Evolutionary conservation across 2,797 vertebrate species (phyloP).

Genomic region (Vireo griseus): DNA sequence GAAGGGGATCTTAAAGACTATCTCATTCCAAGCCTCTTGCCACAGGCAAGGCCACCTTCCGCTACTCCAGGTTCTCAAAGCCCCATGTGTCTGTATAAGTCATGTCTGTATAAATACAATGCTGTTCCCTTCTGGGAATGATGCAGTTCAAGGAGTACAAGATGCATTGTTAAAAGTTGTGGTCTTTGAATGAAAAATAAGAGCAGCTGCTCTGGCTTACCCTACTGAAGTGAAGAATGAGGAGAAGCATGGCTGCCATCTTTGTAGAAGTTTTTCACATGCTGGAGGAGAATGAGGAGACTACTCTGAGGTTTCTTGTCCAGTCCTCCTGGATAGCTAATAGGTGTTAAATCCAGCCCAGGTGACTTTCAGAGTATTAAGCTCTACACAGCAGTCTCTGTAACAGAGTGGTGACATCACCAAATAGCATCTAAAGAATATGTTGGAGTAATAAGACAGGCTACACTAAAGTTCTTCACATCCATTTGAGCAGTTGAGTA

Average conservation of each 20-base stretch:
- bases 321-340: neutral
- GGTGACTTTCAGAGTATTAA: neutral
- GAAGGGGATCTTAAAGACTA: neutral
- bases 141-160: neutral
- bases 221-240: neutral
- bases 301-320: neutral
- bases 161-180: neutral
- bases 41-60: neutral
- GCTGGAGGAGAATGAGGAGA: neutral
- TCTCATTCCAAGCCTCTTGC: neutral
- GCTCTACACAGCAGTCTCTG: neutral
- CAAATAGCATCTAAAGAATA: neutral
- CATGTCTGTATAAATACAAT: rapidly evolving
- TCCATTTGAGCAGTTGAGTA: neutral
- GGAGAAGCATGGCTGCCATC: neutral
- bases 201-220: neutral
- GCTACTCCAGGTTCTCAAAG: neutral
- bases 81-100: neutral
- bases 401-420: neutral
- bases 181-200: neutral
- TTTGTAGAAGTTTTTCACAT: neutral
- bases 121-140: neutral
- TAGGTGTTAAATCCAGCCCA: neutral
- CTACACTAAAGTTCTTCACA: neutral
- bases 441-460: neutral